phyloP scores from a whole-genome alignment of 2,888 invertebrate genomes.

The Netelia inedita region DNA sequence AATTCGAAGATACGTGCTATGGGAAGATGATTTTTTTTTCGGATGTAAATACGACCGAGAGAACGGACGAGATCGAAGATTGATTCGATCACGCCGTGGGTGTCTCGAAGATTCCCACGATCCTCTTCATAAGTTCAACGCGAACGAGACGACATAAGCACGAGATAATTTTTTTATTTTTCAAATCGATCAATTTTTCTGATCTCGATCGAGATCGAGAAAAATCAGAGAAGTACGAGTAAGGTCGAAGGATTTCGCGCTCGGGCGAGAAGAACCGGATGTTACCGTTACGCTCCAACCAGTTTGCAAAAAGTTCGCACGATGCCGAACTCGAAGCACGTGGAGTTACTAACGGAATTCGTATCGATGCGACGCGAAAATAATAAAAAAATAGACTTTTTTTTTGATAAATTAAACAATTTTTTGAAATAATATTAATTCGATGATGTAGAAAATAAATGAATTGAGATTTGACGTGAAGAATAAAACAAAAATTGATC shows the following conservation, averaged over 20 bases:
- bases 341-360: slow-evolving; percentile 9
- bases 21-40: background rate
- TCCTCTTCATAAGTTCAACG: background rate
- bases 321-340: background rate
- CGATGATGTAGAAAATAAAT: too few relatives aligned
- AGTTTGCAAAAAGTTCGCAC: slow-evolving; percentile 21
- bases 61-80: background rate
- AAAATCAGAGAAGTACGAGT: background rate
- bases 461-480: too few relatives aligned
- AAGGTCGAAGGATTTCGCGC: background rate
- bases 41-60: background rate
- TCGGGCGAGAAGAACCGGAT: background rate
- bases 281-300: slow-evolving; percentile 32
- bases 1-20: background rate
- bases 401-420: too few relatives aligned
- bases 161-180: background rate
- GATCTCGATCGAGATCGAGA: background rate
- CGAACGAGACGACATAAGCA: background rate
- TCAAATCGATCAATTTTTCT: background rate
- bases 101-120: slow-evolving; percentile 13
- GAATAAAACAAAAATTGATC: too few relatives aligned
- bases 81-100: background rate
- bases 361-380: too few relatives aligned
- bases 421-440: too few relatives aligned
- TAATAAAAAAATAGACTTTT: too few relatives aligned